Evolutionary conservation across 2,888 invertebrate genomes (phyloP).

Genomic region (Anthrax anthrax): DNA sequence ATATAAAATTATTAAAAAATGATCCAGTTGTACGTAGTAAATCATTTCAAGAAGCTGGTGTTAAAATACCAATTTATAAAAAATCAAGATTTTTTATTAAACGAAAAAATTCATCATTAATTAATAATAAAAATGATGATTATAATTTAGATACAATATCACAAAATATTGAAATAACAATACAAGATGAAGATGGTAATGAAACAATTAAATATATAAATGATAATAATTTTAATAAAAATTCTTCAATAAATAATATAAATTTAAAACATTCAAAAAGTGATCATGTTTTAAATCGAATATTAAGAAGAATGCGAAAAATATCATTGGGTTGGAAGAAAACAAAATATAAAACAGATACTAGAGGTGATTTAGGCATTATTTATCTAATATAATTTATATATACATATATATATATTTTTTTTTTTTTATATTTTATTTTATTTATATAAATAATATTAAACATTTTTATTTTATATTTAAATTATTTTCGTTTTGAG

Average conservation of each 20-base stretch:
- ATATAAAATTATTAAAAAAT: background rate
- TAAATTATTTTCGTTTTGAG: background rate
- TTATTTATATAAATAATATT: background rate
- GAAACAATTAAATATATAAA: constrained; percentile 10
- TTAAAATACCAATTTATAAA: constrained; percentile 17
- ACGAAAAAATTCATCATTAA: constrained; percentile 21
- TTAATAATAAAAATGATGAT: constrained; percentile 24
- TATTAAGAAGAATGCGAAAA: constrained; percentile 30
- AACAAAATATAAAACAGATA: constrained; percentile 30
- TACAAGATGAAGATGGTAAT: constrained; percentile 32
- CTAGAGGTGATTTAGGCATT: constrained; percentile 30
- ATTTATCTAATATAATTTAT: too few species aligned
- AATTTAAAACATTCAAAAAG: constrained; percentile 15
- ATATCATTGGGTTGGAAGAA: constrained; percentile 33
- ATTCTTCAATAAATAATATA: background rate
- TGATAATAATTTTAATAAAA: background rate
- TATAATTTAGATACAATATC: constrained; percentile 28
- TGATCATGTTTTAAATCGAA: constrained; percentile 27
- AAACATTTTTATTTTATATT: background rate
- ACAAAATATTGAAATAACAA: constrained; percentile 32
- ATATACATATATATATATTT: background rate
- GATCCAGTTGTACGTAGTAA: constrained; percentile 24
- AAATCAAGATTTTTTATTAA: constrained; percentile 28
- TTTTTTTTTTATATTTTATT: background rate
- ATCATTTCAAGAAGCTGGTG: constrained; percentile 34